phyloP scores from a whole-genome alignment of 2,797 vertebrate species.

The Mastacembelus armatus region DNA sequence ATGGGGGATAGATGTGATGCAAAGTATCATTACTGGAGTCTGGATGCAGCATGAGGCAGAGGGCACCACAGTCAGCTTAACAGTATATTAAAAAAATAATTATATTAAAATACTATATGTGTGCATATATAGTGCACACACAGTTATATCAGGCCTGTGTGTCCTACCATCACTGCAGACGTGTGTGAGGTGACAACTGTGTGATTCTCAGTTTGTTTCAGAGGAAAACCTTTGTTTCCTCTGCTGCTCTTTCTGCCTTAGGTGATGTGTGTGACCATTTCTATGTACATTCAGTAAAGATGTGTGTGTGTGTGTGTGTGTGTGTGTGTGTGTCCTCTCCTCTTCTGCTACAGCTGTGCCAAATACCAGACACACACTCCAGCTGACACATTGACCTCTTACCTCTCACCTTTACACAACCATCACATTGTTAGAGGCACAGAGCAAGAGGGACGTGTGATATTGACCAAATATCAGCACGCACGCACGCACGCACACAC shows the following conservation, averaged over 20 bases:
- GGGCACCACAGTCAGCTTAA: too few relatives aligned
- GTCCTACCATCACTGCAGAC: slow-evolving; percentile 3
- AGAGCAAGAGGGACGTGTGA: slow-evolving; percentile 15
- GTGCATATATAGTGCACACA: too few relatives aligned
- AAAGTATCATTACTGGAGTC: too few relatives aligned
- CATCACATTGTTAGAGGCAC: slow-evolving; percentile 60
- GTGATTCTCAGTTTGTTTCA: slow-evolving; percentile 8
- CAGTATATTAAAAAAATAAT: too few relatives aligned
- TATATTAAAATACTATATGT: too few relatives aligned
- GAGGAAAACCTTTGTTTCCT: slow-evolving; percentile 4
- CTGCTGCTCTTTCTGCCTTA: neutral
- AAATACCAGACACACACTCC: slow-evolving; percentile 83
- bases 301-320: slow-evolving; percentile 1
- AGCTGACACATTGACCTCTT: slow-evolving; percentile 79
- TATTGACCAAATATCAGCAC: slow-evolving; percentile 21
- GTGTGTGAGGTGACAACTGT: slow-evolving; percentile 10
- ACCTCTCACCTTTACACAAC: slow-evolving; percentile 79
- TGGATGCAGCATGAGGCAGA: too few relatives aligned
- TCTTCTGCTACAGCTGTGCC: slow-evolving; percentile 66
- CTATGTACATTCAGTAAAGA: neutral
- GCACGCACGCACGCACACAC: slow-evolving; percentile 9
- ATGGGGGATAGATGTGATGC: too few relatives aligned
- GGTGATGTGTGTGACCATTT: slow-evolving; percentile 24
- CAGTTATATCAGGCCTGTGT: too few relatives aligned
- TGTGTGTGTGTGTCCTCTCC: slow-evolving; percentile 16